Evolutionary conservation across 2,797 vertebrate species (phyloP).

Genomic region (Echeneis naucrates): DNA sequence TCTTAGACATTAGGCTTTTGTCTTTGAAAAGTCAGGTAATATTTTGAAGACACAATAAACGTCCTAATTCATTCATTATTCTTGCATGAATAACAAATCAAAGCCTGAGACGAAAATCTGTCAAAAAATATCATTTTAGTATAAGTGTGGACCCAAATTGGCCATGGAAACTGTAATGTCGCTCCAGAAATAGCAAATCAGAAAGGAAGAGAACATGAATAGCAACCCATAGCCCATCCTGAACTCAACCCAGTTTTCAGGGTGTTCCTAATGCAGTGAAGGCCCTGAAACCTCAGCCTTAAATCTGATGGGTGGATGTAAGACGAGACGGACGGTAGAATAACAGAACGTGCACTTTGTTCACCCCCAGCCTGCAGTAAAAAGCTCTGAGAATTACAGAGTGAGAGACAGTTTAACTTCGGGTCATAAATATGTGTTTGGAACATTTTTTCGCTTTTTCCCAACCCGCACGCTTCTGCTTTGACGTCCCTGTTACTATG

Average conservation of each 20-base stretch:
- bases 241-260: slow-evolving; percentile 61
- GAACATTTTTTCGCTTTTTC: slow-evolving; percentile 65
- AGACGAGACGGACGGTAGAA: slow-evolving; percentile 78
- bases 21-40: slow-evolving; percentile 1
- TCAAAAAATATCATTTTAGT: slow-evolving; percentile 36
- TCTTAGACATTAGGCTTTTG: slow-evolving; percentile 17
- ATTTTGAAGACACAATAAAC: slow-evolving; percentile 27
- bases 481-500: slow-evolving; percentile 45
- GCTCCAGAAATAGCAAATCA: slow-evolving; percentile 58
- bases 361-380: slow-evolving; percentile 79
- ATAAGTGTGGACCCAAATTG: slow-evolving; percentile 21
- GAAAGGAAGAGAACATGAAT: slow-evolving; percentile 49
- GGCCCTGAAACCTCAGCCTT: slow-evolving; percentile 75
- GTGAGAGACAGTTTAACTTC: slow-evolving; percentile 83
- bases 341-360: slow-evolving; percentile 81
- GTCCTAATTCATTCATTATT: slow-evolving; percentile 18
- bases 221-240: slow-evolving; percentile 52
- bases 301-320: slow-evolving; percentile 82
- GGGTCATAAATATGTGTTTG: slow-evolving; percentile 82
- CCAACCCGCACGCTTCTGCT: slow-evolving; percentile 54
- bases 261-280: slow-evolving; percentile 62
- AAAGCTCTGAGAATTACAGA: slow-evolving; percentile 81
- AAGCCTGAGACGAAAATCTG: slow-evolving; percentile 19
- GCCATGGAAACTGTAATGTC: slow-evolving; percentile 31
- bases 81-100: slow-evolving; percentile 37